Conservation (phyloP, 1,140 invertebrate species). For the Hypothenemus hampei region DNA sequence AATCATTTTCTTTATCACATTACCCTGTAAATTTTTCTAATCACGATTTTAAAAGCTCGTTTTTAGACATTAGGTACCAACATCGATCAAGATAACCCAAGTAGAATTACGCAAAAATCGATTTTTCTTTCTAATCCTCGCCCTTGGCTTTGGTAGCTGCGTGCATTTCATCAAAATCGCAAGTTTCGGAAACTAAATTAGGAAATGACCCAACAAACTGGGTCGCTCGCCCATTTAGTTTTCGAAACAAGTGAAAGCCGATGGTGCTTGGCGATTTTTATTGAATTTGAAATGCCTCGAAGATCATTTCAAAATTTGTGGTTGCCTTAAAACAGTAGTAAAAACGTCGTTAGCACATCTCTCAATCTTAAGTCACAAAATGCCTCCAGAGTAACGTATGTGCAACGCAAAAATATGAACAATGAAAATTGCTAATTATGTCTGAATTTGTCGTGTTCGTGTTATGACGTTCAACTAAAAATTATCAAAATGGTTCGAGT, state of each 20-base stretch:
- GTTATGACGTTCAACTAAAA: too few relatives aligned
- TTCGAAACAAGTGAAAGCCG: slow-evolving; percentile 8
- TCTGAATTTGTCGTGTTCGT: too few relatives aligned
- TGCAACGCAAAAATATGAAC: too few relatives aligned
- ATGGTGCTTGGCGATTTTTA: too few relatives aligned
- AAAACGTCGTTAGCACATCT: slow-evolving; percentile 1
- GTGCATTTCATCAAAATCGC: not conserved
- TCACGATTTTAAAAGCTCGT: not conserved
- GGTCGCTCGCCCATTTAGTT: slow-evolving; percentile 2
- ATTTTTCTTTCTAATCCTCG: not conserved
- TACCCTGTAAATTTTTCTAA: too few relatives aligned
- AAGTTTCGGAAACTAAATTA: not conserved
- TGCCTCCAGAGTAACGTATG: too few relatives aligned
- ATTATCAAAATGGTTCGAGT: too few relatives aligned
- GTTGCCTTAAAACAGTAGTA: not conserved
- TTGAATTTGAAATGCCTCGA: not conserved
- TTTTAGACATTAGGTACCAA: not conserved
- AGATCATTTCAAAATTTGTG: not conserved
- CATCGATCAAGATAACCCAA: not conserved
- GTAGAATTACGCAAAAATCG: not conserved
- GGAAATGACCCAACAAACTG: not conserved
- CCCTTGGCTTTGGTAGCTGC: not conserved
- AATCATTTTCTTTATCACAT: too few relatives aligned
- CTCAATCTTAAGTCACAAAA: too few relatives aligned
- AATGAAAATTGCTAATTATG: too few relatives aligned